Percentiles rank a stretch among this genome's conserved stretches.
phyloP scores from a whole-genome alignment of 2,888 invertebrate genomes.

The Synergus gifuensis region DNA sequence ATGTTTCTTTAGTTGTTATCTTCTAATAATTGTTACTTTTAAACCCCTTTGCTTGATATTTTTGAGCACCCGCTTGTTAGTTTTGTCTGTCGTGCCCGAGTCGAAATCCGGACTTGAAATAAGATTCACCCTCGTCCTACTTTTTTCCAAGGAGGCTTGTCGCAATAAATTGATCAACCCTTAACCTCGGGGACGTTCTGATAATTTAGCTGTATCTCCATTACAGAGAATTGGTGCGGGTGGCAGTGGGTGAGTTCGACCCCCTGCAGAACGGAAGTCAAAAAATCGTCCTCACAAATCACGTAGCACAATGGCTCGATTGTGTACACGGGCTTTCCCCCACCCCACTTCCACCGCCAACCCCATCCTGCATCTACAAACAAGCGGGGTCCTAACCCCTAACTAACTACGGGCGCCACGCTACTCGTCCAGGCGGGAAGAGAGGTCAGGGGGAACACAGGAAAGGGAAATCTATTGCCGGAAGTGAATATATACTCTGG shows the following conservation, averaged over 20 bases:
- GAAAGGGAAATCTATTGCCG: constrained; percentile 76
- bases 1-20: no score
- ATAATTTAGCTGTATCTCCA: constrained; percentile 68
- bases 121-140: constrained; percentile 45
- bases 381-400: constrained; percentile 63
- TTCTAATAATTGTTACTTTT: no score
- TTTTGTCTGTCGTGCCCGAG: no score
- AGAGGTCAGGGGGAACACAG: constrained; percentile 55
- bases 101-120: neutral
- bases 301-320: constrained; percentile 76
- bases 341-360: constrained; percentile 46
- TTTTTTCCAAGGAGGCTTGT: constrained; percentile 42
- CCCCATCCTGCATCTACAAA: constrained; percentile 57
- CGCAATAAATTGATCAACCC: constrained; percentile 63
- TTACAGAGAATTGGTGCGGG: constrained; percentile 52
- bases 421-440: constrained; percentile 50
- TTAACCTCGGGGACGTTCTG: constrained; percentile 61
- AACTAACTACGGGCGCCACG: constrained; percentile 67
- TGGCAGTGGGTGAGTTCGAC: constrained; percentile 51
- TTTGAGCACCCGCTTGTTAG: no score
- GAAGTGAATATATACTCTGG: constrained; percentile 75
- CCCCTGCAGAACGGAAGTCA: constrained; percentile 71
- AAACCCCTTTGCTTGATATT: no score
- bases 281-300: constrained; percentile 77
- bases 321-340: constrained; percentile 67